A percentile compares a stretch with the other conserved stretches of the same genome.
Evolutionary conservation across 2,888 invertebrate genomes (phyloP).

Genomic region (Parthenolecanium corni): DNA sequence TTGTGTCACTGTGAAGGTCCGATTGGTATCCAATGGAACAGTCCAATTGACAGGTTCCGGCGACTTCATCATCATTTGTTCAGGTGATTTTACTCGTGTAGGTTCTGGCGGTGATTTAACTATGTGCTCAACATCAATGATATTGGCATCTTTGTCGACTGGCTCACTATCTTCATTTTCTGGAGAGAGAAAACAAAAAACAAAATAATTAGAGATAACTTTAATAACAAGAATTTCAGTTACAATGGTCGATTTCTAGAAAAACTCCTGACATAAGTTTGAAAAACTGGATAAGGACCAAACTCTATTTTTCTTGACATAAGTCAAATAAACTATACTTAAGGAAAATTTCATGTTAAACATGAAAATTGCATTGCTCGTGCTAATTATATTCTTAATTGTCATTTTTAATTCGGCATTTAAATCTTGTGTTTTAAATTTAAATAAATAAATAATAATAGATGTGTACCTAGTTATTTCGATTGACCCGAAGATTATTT

Average conservation of each 20-base stretch:
- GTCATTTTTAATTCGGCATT: too few species aligned
- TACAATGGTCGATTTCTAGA: constrained; percentile 5
- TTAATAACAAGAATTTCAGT: neutral
- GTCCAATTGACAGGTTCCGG: constrained; percentile 94
- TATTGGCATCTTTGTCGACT: constrained; percentile 29
- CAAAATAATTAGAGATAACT: neutral
- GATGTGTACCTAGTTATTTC: too few species aligned
- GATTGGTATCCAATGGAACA: constrained; percentile 83
- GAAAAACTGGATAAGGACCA: constrained; percentile 3
- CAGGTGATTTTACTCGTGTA: constrained; percentile 83
- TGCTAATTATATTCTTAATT: too few species aligned
- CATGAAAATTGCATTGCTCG: too few species aligned
- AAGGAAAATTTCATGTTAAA: too few species aligned
- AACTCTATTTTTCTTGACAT: too few species aligned
- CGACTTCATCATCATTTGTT: constrained; percentile 81
- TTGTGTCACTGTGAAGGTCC: constrained; percentile 85
- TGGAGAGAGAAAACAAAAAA: neutral
- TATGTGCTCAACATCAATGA: constrained; percentile 50
- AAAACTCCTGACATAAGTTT: constrained; percentile 10
- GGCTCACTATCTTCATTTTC: neutral
- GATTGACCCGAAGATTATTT: too few species aligned
- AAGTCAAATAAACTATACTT: too few species aligned
- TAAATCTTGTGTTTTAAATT: too few species aligned
- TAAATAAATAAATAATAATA: too few species aligned
- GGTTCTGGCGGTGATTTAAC: constrained; percentile 89